Conservation (phyloP, 2,113 vertebrate species). For the Pseudopodoces humilis region DNA sequence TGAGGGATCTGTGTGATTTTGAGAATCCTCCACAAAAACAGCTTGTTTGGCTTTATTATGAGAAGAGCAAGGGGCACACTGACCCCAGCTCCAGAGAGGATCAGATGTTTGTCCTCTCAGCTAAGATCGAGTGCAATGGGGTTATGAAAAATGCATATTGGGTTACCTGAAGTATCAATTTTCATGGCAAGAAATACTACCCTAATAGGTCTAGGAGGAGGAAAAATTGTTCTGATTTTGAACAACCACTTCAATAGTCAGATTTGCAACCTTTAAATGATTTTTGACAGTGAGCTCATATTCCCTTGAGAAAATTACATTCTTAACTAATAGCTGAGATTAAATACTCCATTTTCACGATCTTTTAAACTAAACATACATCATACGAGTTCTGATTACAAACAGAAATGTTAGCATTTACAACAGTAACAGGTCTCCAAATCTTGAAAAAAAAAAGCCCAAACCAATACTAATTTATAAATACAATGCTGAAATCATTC, state of each 20-base stretch:
- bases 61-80: neutral
- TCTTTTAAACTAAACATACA: neutral
- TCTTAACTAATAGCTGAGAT: neutral
- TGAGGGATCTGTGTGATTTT: neutral
- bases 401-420: neutral
- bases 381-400: neutral
- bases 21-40: neutral
- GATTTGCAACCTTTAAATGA: neutral
- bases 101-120: neutral
- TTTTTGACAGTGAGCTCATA: neutral
- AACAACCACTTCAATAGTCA: neutral
- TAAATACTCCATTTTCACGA: neutral
- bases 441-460: neutral
- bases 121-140: neutral
- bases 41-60: neutral
- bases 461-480: neutral
- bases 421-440: neutral
- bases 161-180: constrained; percentile 16
- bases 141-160: neutral
- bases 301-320: neutral
- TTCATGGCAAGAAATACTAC: neutral
- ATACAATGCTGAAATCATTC: neutral
- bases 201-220: neutral
- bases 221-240: neutral
- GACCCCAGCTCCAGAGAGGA: neutral